These are phyloP conservation scores for Mormyrus iriodes DNA, from an alignment of 2,113 vertebrate species.

Conservation along the genomic window DNA sequence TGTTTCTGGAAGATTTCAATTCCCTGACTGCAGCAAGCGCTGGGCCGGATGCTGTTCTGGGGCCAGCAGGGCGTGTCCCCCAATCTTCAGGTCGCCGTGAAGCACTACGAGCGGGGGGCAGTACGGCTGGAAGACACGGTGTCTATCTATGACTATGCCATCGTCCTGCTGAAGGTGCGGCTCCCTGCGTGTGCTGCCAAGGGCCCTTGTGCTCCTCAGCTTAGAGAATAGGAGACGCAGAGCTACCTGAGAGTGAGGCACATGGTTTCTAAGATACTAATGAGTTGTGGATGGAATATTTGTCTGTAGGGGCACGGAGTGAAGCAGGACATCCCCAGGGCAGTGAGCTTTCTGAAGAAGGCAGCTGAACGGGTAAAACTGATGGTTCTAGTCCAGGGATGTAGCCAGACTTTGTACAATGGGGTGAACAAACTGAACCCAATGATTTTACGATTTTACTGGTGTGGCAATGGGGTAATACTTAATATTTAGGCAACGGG, in stretches of 20 bases:
- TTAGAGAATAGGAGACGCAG: neutral
- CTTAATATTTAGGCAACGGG: neutral
- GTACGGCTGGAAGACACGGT: slow-evolving; percentile 52
- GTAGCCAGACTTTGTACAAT: neutral
- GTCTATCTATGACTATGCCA: slow-evolving; percentile 70
- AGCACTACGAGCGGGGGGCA: slow-evolving; percentile 64
- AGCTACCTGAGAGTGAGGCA: neutral
- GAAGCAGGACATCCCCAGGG: slow-evolving; percentile 58
- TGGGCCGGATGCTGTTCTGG: slow-evolving; percentile 72
- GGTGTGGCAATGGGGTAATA: neutral
- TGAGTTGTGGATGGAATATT: neutral
- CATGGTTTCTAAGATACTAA: neutral
- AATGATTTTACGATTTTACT: neutral
- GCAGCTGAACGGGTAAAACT: slow-evolving; percentile 55
- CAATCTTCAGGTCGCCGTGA: slow-evolving; percentile 57
- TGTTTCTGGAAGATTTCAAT: neutral
- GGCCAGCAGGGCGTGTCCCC: slow-evolving; percentile 67
- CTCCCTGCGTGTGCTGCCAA: neutral
- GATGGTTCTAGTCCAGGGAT: neutral
- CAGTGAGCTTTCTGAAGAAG: slow-evolving; percentile 59
- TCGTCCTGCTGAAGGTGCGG: slow-evolving; percentile 63
- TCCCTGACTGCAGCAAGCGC: slow-evolving; percentile 49
- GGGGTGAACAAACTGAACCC: neutral
- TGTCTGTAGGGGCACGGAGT: slow-evolving; percentile 62
- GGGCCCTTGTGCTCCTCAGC: neutral